Evolutionary conservation across 2,888 invertebrate genomes (phyloP), one percentile per base, ranked within the genome.

Genomic region (Vanessa cardui): DNA sequence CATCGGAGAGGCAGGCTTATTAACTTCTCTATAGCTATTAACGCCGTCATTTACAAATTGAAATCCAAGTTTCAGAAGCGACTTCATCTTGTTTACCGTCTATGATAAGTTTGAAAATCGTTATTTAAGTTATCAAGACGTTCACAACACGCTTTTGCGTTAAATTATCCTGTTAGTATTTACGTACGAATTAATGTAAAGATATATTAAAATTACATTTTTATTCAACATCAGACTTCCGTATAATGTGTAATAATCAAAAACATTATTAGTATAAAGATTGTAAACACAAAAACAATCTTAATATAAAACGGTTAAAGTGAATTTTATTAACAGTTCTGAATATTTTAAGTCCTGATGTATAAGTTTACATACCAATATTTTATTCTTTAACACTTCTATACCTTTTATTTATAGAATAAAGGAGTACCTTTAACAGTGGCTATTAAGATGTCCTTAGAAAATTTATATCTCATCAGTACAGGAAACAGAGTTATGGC

Each of bases 1-100:
- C 74, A 62, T 45, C 12, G 39, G 9, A 39, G 33, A 39, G 56
- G 33, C 59, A 52, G 63, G 73, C 72, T 73, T 72, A 72, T 65
- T 58, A 66, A 70, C 71, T 73, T 60, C 49, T 54, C 69, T 56
- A 33, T 46, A 54, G 9, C 52, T 58, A 59, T 64, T 59, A 59
- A 50, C 44, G 44, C 45, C 44, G 16, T 56, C 50, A 21, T 31
- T 18, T 62, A 44, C 5, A 58, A 62, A 56, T 64, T 50, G 9
- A 50, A 26, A 58, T 44, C n/a, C 15, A 31, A 54, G 52, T 54
- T 54, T 54, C 26, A 54, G 26, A 3, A 7, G 26, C 16, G 6
- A 52, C 52, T 31, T 31, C 6, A 39, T 39, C 39, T 39, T 12
- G 7, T 31, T 52, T 50, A 15, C 50, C 15, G 15, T 12, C 49